Percentiles rank a stretch among this genome's conserved stretches.
phyloP scores from a whole-genome alignment of 2,888 invertebrate genomes.

The Andrena praecox region DNA sequence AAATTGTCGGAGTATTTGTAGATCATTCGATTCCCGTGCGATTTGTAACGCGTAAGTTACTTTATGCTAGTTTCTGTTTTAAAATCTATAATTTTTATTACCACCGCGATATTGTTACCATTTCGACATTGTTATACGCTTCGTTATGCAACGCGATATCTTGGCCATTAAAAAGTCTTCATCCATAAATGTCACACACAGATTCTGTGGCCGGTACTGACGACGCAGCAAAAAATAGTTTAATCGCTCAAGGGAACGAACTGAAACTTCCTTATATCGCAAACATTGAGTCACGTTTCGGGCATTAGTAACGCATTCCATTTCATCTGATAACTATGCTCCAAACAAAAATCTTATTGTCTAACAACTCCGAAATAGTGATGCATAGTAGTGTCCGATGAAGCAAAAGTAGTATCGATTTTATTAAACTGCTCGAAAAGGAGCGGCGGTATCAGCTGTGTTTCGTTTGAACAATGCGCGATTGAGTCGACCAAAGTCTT shows the following conservation, averaged over 20 bases:
- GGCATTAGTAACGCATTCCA: not conserved
- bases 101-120: conserved; percentile 1
- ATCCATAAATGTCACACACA: not conserved
- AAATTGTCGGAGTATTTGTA: too few species aligned
- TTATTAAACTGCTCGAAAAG: too few species aligned
- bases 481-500: not conserved
- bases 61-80: not conserved
- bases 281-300: not conserved
- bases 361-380: too few species aligned
- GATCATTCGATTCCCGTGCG: too few species aligned
- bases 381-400: too few species aligned
- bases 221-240: not conserved
- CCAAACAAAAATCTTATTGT: too few species aligned
- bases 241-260: not conserved
- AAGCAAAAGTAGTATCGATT: too few species aligned
- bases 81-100: not conserved
- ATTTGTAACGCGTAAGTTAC: too few species aligned
- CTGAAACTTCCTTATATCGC: not conserved
- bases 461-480: not conserved
- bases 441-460: too few species aligned
- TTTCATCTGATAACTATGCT: not conserved
- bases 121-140: conserved; percentile 25
- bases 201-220: conserved; percentile 4
- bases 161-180: not conserved
- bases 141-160: conserved; percentile 12